Conservation (phyloP, 1,140 invertebrate species). For the Macrostomum lignano region DNA sequence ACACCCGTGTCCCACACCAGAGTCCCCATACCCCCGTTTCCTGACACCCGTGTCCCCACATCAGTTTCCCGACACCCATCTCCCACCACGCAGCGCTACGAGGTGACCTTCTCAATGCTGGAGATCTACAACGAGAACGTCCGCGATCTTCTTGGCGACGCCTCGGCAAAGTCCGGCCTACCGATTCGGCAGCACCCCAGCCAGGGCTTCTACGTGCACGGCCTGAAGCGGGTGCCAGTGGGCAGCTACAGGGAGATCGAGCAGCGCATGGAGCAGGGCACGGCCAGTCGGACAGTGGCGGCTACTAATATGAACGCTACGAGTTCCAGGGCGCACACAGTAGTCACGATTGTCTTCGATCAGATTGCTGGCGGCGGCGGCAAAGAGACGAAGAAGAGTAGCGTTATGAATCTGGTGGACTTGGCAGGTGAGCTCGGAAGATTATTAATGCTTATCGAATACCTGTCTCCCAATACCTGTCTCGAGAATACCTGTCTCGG, state of each 20-base stretch:
- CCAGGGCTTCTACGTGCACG: constrained; percentile 27
- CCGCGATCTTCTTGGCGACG: constrained; percentile 22
- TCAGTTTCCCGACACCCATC: too few relatives aligned
- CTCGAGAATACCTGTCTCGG: too few relatives aligned
- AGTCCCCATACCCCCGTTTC: too few relatives aligned
- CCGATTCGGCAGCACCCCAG: constrained; percentile 25
- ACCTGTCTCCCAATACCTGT: too few relatives aligned
- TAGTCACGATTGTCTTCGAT: constrained; percentile 35
- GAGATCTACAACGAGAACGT: constrained; percentile 30
- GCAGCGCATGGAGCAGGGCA: constrained; percentile 28
- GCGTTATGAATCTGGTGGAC: constrained; percentile 36
- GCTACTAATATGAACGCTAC: constrained; percentile 41
- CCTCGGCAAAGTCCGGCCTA: constrained; percentile 25
- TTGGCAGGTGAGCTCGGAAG: constrained; percentile 30
- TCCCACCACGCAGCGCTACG: constrained; percentile 14
- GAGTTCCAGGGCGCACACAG: constrained; percentile 36
- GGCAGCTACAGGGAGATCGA: constrained; percentile 27
- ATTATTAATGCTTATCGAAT: too few relatives aligned
- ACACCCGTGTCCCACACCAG: too few relatives aligned
- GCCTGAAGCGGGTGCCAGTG: constrained; percentile 24
- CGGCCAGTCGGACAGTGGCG: constrained; percentile 34
- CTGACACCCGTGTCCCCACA: too few relatives aligned
- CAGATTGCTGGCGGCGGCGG: constrained; percentile 32
- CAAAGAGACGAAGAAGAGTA: constrained; percentile 33
- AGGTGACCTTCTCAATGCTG: constrained; percentile 29